Conservation (phyloP, 2,113 vertebrate genomes). For the Cephalopholis sonnerati region DNA sequence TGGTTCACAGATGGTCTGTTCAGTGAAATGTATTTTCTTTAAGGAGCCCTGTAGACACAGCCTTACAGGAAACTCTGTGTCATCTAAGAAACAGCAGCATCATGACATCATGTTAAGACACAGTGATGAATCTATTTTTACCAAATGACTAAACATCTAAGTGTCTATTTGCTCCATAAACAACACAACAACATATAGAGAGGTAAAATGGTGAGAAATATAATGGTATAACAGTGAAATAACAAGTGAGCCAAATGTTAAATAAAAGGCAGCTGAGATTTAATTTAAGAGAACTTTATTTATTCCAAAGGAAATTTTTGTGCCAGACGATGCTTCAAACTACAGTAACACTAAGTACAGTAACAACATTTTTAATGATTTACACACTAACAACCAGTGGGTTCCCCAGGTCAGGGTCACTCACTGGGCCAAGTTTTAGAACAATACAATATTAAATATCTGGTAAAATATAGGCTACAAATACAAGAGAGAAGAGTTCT, state of each 20-base stretch:
- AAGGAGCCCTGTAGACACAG: neutral
- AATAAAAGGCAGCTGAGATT: neutral
- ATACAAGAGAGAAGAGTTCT: too few species aligned
- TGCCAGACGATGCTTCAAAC: too few species aligned
- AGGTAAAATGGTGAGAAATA: neutral
- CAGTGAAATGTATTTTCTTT: neutral
- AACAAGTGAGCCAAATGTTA: neutral
- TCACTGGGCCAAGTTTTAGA: too few species aligned
- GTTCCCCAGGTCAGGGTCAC: too few species aligned
- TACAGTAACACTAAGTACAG: too few species aligned
- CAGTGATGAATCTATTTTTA: slow-evolving; percentile 7
- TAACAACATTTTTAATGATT: too few species aligned
- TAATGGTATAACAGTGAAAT: neutral
- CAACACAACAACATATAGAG: neutral
- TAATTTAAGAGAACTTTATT: too few species aligned
- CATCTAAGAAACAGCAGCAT: slow-evolving; percentile 18
- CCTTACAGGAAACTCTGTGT: slow-evolving; percentile 35
- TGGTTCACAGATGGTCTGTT: neutral
- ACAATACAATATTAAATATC: too few species aligned
- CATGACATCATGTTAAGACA: neutral
- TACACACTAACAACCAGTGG: too few species aligned
- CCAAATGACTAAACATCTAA: slow-evolving; percentile 25
- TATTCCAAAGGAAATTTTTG: too few species aligned
- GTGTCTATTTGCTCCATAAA: neutral
- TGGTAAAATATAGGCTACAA: too few species aligned